Base-by-base conservation (phyloP, 2,113 vertebrate genomes). In the Nannospalax galili region DNA sequence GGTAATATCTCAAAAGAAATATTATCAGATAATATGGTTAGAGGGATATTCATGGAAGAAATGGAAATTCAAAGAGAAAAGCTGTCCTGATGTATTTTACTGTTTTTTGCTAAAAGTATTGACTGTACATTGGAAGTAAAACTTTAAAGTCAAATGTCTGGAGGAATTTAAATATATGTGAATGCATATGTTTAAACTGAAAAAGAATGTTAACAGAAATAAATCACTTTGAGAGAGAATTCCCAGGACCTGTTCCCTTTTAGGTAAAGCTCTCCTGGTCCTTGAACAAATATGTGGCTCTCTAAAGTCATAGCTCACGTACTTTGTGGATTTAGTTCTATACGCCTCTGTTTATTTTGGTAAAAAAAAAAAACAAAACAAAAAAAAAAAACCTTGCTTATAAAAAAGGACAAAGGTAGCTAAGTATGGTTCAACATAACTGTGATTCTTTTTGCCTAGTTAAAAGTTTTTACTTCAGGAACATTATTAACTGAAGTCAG, bases 141-240 rank as follows among this genome's bases (percentile, higher is more conserved):
- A 77, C 81, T 95, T 96, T 93, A 91, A 95, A 93, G 84, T 94
- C 91, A 95, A 90, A 69, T 90, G 88, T 96, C 85, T 91, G 58
- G 74, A 97, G 88, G 92, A 95, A 97, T 95, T 97, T 95, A 95
- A 97, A 93, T 97, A 92, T 92, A 95, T 93, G 95, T 96, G 93
- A 96, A 92, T 90, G 72, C 20, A 16, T 85, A 58, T 96, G 93
- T 96, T 94, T 96, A 96, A 94, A 72, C 45, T 90, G 88, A 90
- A 94, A 62, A 96, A 95, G 92, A 96, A 95, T 93, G 92, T 95
- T 97, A 94, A 93, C 82, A 96, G 89, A 95, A 97, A 96, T 97
- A 97, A 97, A 97, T 97, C 92, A 95, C 88, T 95, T 93, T 95
- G 90, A 90, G 92, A 96, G 84, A 96, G 90, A 96, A 93, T 96